Evolutionary conservation across 2,888 invertebrate genomes (phyloP).

Genomic region (Drosophila multiciliata): DNA sequence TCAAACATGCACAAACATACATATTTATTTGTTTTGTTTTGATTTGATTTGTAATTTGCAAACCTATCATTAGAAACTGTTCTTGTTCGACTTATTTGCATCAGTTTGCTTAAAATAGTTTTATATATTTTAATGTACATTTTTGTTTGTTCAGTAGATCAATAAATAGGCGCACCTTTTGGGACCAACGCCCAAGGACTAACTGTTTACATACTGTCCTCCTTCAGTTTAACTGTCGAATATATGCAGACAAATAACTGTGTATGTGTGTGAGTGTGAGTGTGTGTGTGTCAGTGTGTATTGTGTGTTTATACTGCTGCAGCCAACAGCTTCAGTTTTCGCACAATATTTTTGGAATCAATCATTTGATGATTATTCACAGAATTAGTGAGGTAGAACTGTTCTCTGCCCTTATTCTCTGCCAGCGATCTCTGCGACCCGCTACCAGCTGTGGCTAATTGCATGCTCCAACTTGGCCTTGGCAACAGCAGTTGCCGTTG

Average conservation of each 20-base stretch:
- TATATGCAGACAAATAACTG: conserved; percentile 15
- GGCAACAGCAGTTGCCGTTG: conserved; percentile 57
- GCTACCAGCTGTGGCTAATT: conserved; percentile 84
- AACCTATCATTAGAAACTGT: conserved; percentile 5
- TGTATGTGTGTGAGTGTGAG: conserved; percentile 7
- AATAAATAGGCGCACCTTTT: conserved; percentile 3
- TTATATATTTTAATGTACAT: conserved; percentile 6
- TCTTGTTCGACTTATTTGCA: conserved; percentile 2
- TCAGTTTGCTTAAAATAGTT: conserved; percentile 21
- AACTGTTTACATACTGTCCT: conserved; percentile 14
- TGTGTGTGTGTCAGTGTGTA: conserved; percentile 11
- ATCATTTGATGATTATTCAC: conserved; percentile 82
- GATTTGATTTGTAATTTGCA: conserved; percentile 18
- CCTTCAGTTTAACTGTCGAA: conserved; percentile 12
- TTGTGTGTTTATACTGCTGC: conserved; percentile 28
- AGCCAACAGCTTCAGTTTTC: conserved; percentile 28
- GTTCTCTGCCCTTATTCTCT: conserved; percentile 48
- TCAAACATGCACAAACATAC: conserved; percentile 37
- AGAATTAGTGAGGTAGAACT: conserved; percentile 84
- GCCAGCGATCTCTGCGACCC: conserved; percentile 3
- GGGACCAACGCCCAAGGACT: conserved; percentile 22
- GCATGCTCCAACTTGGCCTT: conserved; percentile 83
- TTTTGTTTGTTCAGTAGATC: conserved; percentile 22
- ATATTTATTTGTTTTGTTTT: conserved; percentile 8
- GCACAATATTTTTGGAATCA: conserved; percentile 56